These are phyloP conservation scores for Pseudomyrmex dendroicus DNA, from an alignment of 1,140 invertebrate species.

Conservation along the genomic window DNA sequence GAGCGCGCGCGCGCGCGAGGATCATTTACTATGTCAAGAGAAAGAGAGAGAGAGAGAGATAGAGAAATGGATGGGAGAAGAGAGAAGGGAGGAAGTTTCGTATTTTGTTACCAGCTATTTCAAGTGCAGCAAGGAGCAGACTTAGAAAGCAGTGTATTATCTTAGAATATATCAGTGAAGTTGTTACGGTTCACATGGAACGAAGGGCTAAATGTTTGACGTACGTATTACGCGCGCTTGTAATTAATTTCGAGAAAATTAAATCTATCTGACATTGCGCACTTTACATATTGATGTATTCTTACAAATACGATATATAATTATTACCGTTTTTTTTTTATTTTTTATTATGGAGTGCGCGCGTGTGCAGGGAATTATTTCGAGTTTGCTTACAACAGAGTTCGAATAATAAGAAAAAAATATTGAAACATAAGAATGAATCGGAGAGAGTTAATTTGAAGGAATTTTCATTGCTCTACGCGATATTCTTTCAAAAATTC, in stretches of 20 bases:
- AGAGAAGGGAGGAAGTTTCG: neutral
- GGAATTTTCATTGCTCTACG: neutral
- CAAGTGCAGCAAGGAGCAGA: neutral
- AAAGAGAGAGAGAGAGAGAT: neutral
- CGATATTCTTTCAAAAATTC: neutral
- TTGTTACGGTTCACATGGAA: neutral
- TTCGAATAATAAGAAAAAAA: too few species aligned
- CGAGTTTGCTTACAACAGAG: too few species aligned
- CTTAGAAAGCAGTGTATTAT: constrained; percentile 3
- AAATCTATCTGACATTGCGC: neutral
- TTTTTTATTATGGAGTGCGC: too few species aligned
- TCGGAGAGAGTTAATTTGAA: neutral
- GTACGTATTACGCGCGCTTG: neutral
- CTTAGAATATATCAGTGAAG: constrained; percentile 7
- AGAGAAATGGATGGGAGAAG: neutral
- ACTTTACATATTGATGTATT: neutral
- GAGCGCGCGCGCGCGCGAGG: neutral
- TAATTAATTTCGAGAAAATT: neutral
- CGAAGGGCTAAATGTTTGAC: neutral
- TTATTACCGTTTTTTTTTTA: too few species aligned
- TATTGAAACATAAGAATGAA: too few species aligned
- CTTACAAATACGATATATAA: too few species aligned
- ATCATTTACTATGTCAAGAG: constrained; percentile 4
- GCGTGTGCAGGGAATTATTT: too few species aligned
- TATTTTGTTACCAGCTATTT: constrained; percentile 25